phyloP scores from a whole-genome alignment of 2,113 vertebrate species.

The Epinephelus moara region DNA sequence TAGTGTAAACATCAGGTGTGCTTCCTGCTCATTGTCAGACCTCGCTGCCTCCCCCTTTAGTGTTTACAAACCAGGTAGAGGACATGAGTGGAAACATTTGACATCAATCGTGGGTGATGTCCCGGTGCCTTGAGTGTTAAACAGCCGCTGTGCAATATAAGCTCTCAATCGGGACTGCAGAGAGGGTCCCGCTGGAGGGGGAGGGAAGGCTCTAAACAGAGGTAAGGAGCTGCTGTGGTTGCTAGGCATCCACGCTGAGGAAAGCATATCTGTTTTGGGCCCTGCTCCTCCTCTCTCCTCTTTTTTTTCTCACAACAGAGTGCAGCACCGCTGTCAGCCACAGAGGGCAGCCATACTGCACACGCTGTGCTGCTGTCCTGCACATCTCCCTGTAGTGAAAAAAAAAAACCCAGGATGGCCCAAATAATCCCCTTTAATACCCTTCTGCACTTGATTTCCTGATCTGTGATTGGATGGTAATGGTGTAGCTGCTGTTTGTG shows the following conservation, averaged over 20 bases:
- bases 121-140: slow-evolving; percentile 48
- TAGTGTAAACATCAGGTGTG: slow-evolving; percentile 45
- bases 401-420: slow-evolving; percentile 69
- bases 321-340: slow-evolving; percentile 67
- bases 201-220: slow-evolving; percentile 45
- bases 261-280: slow-evolving; percentile 68
- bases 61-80: slow-evolving; percentile 54
- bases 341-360: slow-evolving; percentile 70
- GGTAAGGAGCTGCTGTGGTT: slow-evolving; percentile 68
- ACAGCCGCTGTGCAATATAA: slow-evolving; percentile 35
- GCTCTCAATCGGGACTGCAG: slow-evolving; percentile 45
- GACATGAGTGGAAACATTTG: slow-evolving; percentile 46
- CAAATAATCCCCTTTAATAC: slow-evolving; percentile 86
- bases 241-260: slow-evolving; percentile 74
- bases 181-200: slow-evolving; percentile 54
- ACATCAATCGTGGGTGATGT: slow-evolving; percentile 52
- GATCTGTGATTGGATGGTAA: slow-evolving; percentile 79
- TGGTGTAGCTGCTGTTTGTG: slow-evolving; percentile 67
- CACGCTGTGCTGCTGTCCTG: slow-evolving; percentile 33
- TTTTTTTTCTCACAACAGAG: slow-evolving; percentile 49
- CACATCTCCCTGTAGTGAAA: slow-evolving; percentile 47
- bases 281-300: slow-evolving; percentile 51
- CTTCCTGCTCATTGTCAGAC: slow-evolving; percentile 36
- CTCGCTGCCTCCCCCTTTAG: slow-evolving; percentile 29
- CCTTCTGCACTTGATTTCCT: slow-evolving; percentile 77